phyloP scores from a whole-genome alignment of 2,888 invertebrate species.

The Pachymerium ferrugineum region DNA sequence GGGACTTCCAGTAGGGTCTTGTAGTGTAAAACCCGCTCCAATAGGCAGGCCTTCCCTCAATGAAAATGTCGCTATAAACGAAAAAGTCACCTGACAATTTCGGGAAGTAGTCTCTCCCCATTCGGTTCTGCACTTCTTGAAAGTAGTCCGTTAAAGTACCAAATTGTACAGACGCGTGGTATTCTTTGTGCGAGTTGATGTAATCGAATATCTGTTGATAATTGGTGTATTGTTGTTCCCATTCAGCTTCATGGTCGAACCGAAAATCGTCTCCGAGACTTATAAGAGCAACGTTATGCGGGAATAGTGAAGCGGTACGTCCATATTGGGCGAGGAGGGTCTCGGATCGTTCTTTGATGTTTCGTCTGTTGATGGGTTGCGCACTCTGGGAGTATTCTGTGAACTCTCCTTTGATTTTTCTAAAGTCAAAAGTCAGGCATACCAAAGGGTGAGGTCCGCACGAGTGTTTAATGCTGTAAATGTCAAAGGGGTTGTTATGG shows the following conservation, averaged over 20 bases:
- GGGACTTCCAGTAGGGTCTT: constrained; percentile 59
- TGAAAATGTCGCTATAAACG: constrained; percentile 90
- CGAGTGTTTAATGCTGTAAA: constrained; percentile 91
- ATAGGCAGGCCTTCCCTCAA: constrained; percentile 86
- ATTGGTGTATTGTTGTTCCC: constrained; percentile 89
- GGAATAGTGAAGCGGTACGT: constrained; percentile 78
- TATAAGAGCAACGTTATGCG: constrained; percentile 87
- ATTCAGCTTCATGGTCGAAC: constrained; percentile 81
- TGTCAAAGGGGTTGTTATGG: constrained; percentile 92
- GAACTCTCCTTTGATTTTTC: constrained; percentile 84
- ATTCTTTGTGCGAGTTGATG: constrained; percentile 71
- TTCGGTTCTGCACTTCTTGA: constrained; percentile 61
- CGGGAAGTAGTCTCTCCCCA: constrained; percentile 51
- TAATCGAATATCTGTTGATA: constrained; percentile 84
- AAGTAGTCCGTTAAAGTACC: constrained; percentile 92
- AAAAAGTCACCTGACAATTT: constrained; percentile 90
- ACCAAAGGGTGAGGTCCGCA: constrained; percentile 87
- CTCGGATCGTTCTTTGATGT: constrained; percentile 77
- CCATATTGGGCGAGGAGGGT: constrained; percentile 81
- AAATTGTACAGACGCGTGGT: constrained; percentile 70
- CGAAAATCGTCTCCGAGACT: constrained; percentile 96
- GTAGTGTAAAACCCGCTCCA: constrained; percentile 98
- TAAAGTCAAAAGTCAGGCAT: constrained; percentile 51
- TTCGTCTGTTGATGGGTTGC: constrained; percentile 74
- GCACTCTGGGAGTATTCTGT: constrained; percentile 77